These are phyloP conservation scores for Drosophila malerkotliana DNA, from an alignment of 1,140 invertebrate genomes.

Conservation along the genomic window DNA sequence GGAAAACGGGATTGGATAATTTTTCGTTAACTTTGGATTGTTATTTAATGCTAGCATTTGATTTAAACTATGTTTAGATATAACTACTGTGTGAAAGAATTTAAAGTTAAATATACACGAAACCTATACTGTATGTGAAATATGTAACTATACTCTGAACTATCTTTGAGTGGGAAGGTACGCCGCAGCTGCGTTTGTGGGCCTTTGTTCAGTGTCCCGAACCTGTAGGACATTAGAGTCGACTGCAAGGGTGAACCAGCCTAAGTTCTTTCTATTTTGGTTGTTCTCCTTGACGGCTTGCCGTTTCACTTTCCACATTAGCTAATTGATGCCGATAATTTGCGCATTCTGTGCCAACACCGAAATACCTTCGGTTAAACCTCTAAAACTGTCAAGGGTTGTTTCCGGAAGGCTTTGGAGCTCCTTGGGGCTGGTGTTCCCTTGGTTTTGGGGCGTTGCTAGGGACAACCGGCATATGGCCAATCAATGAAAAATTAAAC, in stretches of 20 bases:
- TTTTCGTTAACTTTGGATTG: slow-evolving; percentile 34
- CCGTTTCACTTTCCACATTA: slow-evolving; percentile 34
- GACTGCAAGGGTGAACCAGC: not conserved
- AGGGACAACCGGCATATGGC: slow-evolving; percentile 40
- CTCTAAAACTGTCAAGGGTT: slow-evolving; percentile 35
- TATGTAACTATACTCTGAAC: not conserved
- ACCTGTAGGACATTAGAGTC: not conserved
- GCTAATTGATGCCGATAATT: slow-evolving; percentile 53
- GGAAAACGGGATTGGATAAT: not conserved
- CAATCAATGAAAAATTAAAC: slow-evolving; percentile 76
- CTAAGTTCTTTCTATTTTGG: not conserved
- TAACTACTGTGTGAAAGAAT: slow-evolving; percentile 4
- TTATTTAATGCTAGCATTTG: slow-evolving; percentile 49
- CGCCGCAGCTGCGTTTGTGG: no score
- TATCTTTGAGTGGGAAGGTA: no score
- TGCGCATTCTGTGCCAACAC: slow-evolving; percentile 41
- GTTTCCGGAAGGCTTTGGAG: not conserved
- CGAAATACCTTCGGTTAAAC: slow-evolving; percentile 50
- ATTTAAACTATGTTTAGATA: slow-evolving; percentile 5
- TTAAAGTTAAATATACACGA: not conserved
- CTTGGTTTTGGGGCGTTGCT: slow-evolving; percentile 26
- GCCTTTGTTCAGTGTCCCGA: not conserved
- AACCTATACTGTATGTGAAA: slow-evolving; percentile 4
- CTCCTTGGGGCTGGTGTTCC: not conserved
- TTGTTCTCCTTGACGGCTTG: not conserved